Evolutionary conservation across 2,888 invertebrate species (phyloP), one percentile per base, ranked within the genome.

Genomic region (Amiota communis): DNA sequence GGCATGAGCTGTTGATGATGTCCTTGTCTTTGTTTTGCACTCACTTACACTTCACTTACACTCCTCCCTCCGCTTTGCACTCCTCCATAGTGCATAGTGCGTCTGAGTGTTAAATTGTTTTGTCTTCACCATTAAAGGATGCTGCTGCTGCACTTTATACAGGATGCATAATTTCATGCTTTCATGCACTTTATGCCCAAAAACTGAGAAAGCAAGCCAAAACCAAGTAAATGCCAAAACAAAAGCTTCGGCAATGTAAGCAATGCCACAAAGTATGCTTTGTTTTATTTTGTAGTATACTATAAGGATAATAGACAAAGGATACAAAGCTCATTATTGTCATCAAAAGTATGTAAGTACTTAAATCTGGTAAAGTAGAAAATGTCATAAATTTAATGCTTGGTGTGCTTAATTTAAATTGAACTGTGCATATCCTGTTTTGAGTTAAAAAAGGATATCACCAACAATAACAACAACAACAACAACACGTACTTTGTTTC

Each of bases 131-230:
- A 36, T 36, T 36, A 36, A 36, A 36, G 36, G 36, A 78, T 82
- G 80, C 84, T 83, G 23, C 23, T 23, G 84, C 81, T 83, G 82
- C 81, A 84, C 36, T 4, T 36, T 6, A 36, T 6, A 36, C 83
- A 80, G 83, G 83, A 83, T 81, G 81, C 81, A 84, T 80, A 83
- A 83, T 83, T 83, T 83, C 78, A 84, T 80, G 84, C 84, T 79
- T 6, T 83, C 80, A 81, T 83, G 83, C 46, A 46, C 36, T 53
- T n/a, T n/a, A n/a, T 63, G 63, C 63, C 63, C 53, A 53, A 63
- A n/a, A 63, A 63, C 46, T 23, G 17, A 59, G 11, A 11, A 10
- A 59, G 9, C 59, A 17, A 59, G 20, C 9, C 17, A 59, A 17
- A 59, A 11, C 9, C 17, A 59, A 20, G 59, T 8, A 59, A 59